Conservation (phyloP, 1,140 invertebrate species). For the Amyelois transitella region DNA sequence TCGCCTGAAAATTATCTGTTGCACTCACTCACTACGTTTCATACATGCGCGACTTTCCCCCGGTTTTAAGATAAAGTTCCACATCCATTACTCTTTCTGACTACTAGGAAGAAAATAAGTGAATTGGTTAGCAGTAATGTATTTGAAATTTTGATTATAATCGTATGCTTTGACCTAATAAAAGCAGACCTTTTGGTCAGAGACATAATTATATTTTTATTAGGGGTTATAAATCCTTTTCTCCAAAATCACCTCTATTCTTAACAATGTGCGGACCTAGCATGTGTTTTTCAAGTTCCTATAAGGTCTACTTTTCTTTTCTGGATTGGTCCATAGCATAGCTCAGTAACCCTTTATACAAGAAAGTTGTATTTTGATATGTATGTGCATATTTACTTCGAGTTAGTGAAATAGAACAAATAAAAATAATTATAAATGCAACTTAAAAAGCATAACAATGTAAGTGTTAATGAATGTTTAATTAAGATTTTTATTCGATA, state of each 20-base stretch:
- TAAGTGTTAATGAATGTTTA: too few species aligned
- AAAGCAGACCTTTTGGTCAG: conserved; percentile 14
- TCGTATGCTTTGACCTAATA: neutral
- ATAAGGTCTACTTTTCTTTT: too few species aligned
- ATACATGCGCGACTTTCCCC: conserved; percentile 23
- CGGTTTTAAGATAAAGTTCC: conserved; percentile 1
- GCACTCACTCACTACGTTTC: conserved; percentile 16
- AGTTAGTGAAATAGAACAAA: too few species aligned
- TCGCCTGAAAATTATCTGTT: conserved; percentile 24
- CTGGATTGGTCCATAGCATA: too few species aligned
- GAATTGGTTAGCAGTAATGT: neutral
- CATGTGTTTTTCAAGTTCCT: too few species aligned
- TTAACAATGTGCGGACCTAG: neutral
- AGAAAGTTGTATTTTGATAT: too few species aligned
- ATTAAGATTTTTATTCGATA: too few species aligned
- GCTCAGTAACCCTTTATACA: too few species aligned
- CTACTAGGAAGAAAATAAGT: neutral
- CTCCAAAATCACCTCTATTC: neutral
- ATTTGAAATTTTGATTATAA: neutral
- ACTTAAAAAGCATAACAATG: too few species aligned
- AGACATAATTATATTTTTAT: conserved; percentile 8
- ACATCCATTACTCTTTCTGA: conserved; percentile 13
- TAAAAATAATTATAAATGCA: too few species aligned
- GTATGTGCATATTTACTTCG: too few species aligned
- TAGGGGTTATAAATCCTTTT: neutral